phyloP scores from a whole-genome alignment of 2,888 invertebrate species.

The Dynastes hyllus region DNA sequence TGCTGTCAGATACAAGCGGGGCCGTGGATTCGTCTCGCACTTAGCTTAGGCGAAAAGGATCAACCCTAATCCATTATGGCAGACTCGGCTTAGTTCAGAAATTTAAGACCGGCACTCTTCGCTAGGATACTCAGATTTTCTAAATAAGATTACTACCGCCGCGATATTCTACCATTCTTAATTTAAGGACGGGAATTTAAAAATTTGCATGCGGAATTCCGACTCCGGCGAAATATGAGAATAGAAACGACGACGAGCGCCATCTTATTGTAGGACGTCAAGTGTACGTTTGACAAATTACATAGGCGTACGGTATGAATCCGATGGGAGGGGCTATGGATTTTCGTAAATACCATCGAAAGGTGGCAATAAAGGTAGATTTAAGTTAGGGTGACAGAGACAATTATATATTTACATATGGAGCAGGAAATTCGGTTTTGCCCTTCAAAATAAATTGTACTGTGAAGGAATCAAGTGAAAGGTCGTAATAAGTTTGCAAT shows the following conservation, averaged over 20 bases:
- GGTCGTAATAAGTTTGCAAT: neutral
- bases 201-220: constrained; percentile 46
- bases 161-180: constrained; percentile 48
- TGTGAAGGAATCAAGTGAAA: neutral
- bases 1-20: constrained; percentile 67
- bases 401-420: neutral
- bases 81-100: constrained; percentile 65
- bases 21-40: constrained; percentile 67
- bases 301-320: constrained; percentile 24
- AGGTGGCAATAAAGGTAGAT: neutral
- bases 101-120: constrained; percentile 58
- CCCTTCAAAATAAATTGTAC: neutral
- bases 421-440: neutral
- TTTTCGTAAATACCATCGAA: neutral
- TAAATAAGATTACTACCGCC: constrained; percentile 56
- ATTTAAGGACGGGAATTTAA: constrained; percentile 48
- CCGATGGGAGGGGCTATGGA: constrained; percentile 29
- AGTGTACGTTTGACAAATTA: constrained; percentile 39
- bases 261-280: constrained; percentile 44
- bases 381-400: neutral
- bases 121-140: constrained; percentile 58
- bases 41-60: constrained; percentile 65
- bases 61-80: constrained; percentile 71
- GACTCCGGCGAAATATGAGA: neutral
- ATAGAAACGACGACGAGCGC: constrained; percentile 34